These are phyloP conservation scores for Spialia ferax DNA, from an alignment of 2,888 invertebrate genomes.

Conservation along the genomic window DNA sequence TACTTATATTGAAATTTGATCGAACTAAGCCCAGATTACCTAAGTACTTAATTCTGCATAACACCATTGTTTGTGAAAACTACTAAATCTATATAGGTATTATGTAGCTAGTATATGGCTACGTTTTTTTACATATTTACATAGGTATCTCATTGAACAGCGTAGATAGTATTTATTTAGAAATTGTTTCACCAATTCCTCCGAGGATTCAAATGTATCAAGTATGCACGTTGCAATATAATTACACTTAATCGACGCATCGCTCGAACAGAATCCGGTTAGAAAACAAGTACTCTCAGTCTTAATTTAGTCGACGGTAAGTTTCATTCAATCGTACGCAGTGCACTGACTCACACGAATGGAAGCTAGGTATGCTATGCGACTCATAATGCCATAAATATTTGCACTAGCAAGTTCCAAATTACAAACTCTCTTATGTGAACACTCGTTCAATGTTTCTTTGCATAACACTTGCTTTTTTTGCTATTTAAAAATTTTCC, in stretches of 20 bases:
- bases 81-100: too few species aligned
- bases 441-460: not conserved
- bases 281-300: constrained; percentile 30
- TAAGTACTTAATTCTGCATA: too few species aligned
- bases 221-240: constrained; percentile 23
- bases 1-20: too few species aligned
- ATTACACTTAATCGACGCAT: constrained; percentile 28
- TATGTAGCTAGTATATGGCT: too few species aligned
- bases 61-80: too few species aligned
- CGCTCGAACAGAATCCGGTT: constrained; percentile 28
- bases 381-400: not conserved
- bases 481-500: too few species aligned
- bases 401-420: not conserved
- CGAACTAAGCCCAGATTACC: too few species aligned
- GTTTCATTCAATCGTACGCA: constrained; percentile 28
- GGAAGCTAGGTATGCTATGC: constrained; percentile 22
- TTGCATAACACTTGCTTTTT: too few species aligned
- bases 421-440: not conserved
- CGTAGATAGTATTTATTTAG: too few species aligned
- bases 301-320: constrained; percentile 27
- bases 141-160: too few species aligned
- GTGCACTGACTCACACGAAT: constrained; percentile 9
- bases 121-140: too few species aligned
- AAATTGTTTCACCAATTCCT: not conserved
- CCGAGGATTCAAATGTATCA: constrained; percentile 12